Base-by-base conservation (phyloP, 2,888 invertebrate species). In the Lordiphosa andalusiaca region DNA sequence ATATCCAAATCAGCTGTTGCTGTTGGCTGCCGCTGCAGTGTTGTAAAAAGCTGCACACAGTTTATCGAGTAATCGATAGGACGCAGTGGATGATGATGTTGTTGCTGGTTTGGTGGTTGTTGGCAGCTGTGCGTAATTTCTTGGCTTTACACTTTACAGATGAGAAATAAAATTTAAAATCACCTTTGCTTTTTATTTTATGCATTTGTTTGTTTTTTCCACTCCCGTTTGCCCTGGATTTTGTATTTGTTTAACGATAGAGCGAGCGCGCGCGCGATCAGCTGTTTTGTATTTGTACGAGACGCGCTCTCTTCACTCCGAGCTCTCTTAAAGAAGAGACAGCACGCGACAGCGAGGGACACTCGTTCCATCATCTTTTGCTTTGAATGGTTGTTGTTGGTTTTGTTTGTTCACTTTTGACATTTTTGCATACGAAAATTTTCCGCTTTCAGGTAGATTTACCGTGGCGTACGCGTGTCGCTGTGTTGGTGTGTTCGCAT, bases 381-480 rank as follows among this genome's bases (percentile, higher is more conserved):
- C 16, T 55, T 33, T 33, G 39, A 9, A 9, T 40, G 33, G 33
- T 53, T 67, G 41, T 60, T 72, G 55, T 55, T 64, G 62, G 56
- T 64, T 53, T 60, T 50, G 59, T 63, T 70, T 68, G 68, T 83
- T 84, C 80, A 84, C 85, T 84, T 81, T 83, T 84, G 81, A 83
- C 85, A 82, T 82, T 82, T 82, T 84, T 82, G 77, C 76, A 70
- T 70, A 78, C 52, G 57, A 75, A 78, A 71, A 84, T 82, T 84
- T 85, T 83, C 83, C 83, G 83, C 73, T 78, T 75, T 83, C 84
- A 72, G 84, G 82, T 80, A 80, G 69, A 69, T 78, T 73, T 84
- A 84, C 66, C 76, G 70, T 70, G 75, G 58, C 44, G 46, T 60
- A 51, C 42, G 68, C 35, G 13, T 50, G 25, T 38, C 25, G 41